A percentile compares a stretch with the other conserved stretches of the same genome.
Conservation (phyloP, 2,113 vertebrate genomes). For the Raja brachyura region DNA sequence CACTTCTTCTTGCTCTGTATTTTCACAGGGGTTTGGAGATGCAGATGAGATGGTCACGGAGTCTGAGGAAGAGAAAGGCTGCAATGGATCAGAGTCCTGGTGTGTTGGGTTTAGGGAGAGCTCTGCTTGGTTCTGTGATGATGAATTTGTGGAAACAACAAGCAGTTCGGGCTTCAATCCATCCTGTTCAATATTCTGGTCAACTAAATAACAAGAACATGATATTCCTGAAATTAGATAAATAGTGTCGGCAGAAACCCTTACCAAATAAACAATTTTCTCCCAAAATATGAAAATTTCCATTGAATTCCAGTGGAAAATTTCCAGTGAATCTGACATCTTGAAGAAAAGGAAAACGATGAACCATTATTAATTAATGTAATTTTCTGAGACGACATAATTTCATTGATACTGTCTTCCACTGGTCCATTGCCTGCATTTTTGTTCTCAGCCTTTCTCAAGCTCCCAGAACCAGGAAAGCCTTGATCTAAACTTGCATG, state of each 20-base stretch:
- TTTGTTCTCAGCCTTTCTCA: too few species aligned
- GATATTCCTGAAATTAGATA: background rate
- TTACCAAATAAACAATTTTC: background rate
- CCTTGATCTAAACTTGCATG: too few species aligned
- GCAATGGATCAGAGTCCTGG: background rate
- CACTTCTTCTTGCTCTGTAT: too few species aligned
- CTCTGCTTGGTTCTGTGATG: background rate
- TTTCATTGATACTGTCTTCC: background rate
- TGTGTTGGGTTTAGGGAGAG: background rate
- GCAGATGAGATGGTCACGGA: background rate
- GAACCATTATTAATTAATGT: background rate
- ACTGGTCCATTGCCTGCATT: too few species aligned
- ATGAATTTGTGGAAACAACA: background rate
- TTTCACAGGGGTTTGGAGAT: background rate
- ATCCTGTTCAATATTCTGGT: background rate
- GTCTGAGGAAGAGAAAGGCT: background rate
- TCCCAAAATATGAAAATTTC: background rate
- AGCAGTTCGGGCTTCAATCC: background rate
- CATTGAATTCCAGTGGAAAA: too few species aligned
- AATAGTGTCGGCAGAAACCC: background rate
- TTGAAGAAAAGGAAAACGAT: constrained; percentile 6
- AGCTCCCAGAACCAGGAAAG: too few species aligned
- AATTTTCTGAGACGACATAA: background rate
- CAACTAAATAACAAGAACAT: background rate
- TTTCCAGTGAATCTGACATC: background rate